A percentile compares a stretch with the other conserved stretches of the same genome.
These are phyloP conservation scores for Megamerina dolium DNA, from an alignment of 2,888 invertebrate species.

Conservation along the genomic window DNA sequence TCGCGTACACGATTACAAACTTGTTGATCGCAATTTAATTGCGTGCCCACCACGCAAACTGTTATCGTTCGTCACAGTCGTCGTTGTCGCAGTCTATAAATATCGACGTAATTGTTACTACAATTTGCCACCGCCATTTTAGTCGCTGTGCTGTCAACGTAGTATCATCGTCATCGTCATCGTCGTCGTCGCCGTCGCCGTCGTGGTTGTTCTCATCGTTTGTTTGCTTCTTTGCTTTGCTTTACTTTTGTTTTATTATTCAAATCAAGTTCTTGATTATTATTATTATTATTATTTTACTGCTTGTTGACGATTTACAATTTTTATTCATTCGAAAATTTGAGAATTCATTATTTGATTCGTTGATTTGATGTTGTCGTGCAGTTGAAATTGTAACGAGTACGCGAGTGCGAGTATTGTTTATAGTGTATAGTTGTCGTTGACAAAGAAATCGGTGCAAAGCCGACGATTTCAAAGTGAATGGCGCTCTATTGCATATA, in stretches of 20 bases:
- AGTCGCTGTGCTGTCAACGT: neutral
- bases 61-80: too few species aligned
- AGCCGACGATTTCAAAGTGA: too few species aligned
- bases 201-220: constrained; percentile 5
- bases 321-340: neutral
- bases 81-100: neutral
- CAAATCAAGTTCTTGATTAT: constrained; percentile 22
- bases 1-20: too few species aligned
- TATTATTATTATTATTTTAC: too few species aligned
- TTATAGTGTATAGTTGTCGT: too few species aligned
- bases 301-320: constrained; percentile 15
- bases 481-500: too few species aligned
- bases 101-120: neutral
- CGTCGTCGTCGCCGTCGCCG: constrained; percentile 1
- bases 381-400: too few species aligned
- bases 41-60: too few species aligned
- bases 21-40: too few species aligned
- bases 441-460: too few species aligned
- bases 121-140: neutral
- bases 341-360: neutral
- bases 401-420: too few species aligned
- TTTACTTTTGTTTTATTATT: constrained; percentile 18
- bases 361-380: too few species aligned
- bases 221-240: constrained; percentile 7
- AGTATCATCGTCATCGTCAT: neutral